Evolutionary conservation across 2,888 invertebrate species (phyloP).

Genomic region (Drosophila falleni): DNA sequence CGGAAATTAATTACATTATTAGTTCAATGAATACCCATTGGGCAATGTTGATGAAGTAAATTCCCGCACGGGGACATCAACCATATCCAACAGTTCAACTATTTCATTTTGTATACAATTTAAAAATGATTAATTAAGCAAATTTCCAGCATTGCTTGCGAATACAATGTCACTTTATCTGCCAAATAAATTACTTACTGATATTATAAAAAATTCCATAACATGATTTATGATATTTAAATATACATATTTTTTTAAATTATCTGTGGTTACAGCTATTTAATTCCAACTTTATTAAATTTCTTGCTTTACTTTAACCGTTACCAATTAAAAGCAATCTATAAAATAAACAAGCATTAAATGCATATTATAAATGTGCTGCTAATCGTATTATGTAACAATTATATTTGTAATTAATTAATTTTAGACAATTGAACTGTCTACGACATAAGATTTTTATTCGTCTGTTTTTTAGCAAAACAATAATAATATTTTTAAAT

Average conservation of each 20-base stretch:
- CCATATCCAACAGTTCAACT: background rate
- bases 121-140: slow-evolving; percentile 16
- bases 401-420: slow-evolving; percentile 3
- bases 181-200: slow-evolving; percentile 1
- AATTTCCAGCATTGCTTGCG: background rate
- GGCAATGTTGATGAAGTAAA: background rate
- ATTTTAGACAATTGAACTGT: background rate
- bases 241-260: background rate
- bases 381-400: background rate
- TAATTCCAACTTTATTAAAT: background rate
- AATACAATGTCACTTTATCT: slow-evolving; percentile 6
- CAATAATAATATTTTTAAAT: background rate
- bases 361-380: background rate
- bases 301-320: background rate
- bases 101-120: slow-evolving; percentile 5
- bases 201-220: background rate
- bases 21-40: slow-evolving; percentile 16
- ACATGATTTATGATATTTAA: background rate
- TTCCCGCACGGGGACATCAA: background rate
- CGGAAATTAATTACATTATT: slow-evolving; percentile 57
- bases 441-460: background rate
- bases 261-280: background rate
- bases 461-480: background rate
- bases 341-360: slow-evolving; percentile 1
- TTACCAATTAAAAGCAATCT: background rate